Evolutionary conservation across 30 jellyfish, hydroid and myxozoan species (phyloP).

Genomic region (Turritopsis dohrnii): DNA sequence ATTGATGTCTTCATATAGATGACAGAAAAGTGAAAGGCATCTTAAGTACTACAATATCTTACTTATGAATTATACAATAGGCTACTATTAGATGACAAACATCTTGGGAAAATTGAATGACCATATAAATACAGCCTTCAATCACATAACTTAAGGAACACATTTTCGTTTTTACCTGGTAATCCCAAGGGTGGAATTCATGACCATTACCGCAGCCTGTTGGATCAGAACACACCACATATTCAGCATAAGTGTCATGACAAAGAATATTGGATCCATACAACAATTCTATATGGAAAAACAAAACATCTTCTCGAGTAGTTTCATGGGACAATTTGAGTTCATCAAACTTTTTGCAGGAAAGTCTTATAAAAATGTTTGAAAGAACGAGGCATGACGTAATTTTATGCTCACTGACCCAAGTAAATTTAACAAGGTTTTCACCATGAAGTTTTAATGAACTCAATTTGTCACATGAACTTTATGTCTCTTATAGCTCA

Average conservation of each 20-base stretch:
- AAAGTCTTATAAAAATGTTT: too few relatives aligned
- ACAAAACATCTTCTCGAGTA: not conserved
- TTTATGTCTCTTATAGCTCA: too few relatives aligned
- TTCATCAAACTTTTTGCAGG: too few relatives aligned
- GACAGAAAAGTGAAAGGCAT: not conserved
- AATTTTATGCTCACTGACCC: too few relatives aligned
- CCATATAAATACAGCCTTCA: not conserved
- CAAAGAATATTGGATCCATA: constrained; percentile 66
- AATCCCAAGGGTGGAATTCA: constrained; percentile 93
- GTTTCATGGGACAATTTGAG: too few relatives aligned
- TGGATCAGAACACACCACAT: constrained; percentile 95
- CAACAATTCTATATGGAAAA: constrained; percentile 40
- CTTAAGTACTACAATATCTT: not conserved
- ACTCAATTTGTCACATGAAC: too few relatives aligned
- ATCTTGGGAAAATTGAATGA: not conserved
- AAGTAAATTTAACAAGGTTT: too few relatives aligned
- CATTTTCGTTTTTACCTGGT: constrained; percentile 72
- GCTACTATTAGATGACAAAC: too few relatives aligned
- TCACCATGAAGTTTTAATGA: too few relatives aligned
- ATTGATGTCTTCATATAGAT: not conserved
- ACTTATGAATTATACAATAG: too few relatives aligned
- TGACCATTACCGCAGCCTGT: constrained; percentile 97
- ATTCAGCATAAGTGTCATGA: constrained; percentile 75
- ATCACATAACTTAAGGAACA: too few relatives aligned
- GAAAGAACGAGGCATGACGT: too few relatives aligned